Percentiles rank a stretch among this genome's conserved stretches.
phyloP scores from a whole-genome alignment of 2,113 vertebrate genomes.

The Antechinus flavipes region DNA sequence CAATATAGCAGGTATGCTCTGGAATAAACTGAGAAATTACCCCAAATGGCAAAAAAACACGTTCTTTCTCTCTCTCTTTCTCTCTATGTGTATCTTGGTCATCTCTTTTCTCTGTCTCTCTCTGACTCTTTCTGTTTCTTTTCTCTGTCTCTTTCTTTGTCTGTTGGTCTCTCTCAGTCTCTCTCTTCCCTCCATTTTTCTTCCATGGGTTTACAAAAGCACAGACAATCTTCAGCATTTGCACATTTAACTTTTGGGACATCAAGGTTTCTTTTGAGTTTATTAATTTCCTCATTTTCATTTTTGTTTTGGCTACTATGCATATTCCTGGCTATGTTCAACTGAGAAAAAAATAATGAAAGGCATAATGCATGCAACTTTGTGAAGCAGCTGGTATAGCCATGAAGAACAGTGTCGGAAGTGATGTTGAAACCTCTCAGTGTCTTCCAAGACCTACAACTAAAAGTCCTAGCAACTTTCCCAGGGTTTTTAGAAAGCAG shows the following conservation, averaged over 20 bases:
- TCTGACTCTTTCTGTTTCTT: too few relatives aligned
- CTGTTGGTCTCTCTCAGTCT: too few relatives aligned
- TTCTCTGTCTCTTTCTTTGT: too few relatives aligned
- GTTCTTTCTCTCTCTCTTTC: too few relatives aligned
- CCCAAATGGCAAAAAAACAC: too few relatives aligned
- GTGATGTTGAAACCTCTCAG: not conserved
- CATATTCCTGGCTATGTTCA: not conserved
- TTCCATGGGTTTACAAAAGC: not conserved
- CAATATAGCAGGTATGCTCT: too few relatives aligned
- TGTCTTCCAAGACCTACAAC: not conserved
- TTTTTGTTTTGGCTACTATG: not conserved
- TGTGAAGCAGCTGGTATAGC: not conserved
- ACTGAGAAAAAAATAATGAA: not conserved
- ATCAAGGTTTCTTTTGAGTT: not conserved
- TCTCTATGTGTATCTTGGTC: too few relatives aligned
- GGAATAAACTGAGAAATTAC: too few relatives aligned
- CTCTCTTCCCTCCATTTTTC: too few relatives aligned
- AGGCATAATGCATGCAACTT: not conserved
- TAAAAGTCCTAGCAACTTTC: not conserved
- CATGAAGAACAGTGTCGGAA: not conserved
- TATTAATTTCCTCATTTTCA: not conserved
- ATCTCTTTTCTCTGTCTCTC: too few relatives aligned
- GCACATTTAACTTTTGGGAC: not conserved
- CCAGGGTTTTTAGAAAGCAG: not conserved
- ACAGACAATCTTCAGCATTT: not conserved